phyloP scores from a whole-genome alignment of 2,888 invertebrate species.

The Agriopis aurantiaria region DNA sequence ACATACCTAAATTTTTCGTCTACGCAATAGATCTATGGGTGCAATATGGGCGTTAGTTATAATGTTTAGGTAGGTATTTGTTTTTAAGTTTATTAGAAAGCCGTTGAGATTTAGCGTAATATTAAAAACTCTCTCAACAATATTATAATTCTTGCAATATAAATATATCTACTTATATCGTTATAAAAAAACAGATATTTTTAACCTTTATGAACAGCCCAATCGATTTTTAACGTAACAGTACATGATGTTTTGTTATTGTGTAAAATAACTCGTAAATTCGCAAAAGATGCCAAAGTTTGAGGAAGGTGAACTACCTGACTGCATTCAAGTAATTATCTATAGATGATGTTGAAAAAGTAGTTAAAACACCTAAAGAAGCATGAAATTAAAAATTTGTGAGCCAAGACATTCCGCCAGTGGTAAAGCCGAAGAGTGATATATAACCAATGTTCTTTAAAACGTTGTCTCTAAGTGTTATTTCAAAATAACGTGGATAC shows the following conservation, averaged over 20 bases:
- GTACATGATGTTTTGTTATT: slow-evolving; percentile 9
- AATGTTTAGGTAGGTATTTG: neutral
- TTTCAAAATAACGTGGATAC: neutral
- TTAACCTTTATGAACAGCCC: neutral
- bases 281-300: slow-evolving; percentile 31
- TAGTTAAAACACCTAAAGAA: neutral
- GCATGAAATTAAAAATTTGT: slow-evolving; percentile 7
- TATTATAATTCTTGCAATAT: neutral
- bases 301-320: slow-evolving; percentile 30
- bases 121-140: no score
- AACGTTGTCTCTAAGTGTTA: neutral
- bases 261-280: slow-evolving; percentile 16
- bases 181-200: neutral
- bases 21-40: neutral
- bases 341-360: slow-evolving; percentile 9
- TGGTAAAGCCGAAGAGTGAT: no score
- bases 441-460: neutral
- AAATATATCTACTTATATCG: neutral
- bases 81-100: no score
- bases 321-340: slow-evolving; percentile 11
- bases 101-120: no score
- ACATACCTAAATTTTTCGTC: no score
- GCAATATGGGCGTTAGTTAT: neutral
- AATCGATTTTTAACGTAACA: neutral
- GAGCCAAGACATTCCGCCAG: no score